Evolutionary conservation across 2,888 invertebrate genomes (phyloP).

Genomic region (Heteropelma amictum): DNA sequence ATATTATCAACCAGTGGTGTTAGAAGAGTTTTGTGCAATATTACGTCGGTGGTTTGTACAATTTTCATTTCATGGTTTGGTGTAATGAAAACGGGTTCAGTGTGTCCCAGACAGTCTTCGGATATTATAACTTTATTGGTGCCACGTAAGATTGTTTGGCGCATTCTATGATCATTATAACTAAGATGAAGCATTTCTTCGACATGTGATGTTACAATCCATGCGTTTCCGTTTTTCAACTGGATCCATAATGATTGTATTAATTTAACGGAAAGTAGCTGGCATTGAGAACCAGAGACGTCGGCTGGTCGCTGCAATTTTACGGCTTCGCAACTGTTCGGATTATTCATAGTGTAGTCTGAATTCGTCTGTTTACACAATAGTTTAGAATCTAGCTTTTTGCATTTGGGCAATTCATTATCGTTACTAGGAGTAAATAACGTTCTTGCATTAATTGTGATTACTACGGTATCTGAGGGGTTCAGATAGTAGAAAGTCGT

Average conservation of each 20-base stretch:
- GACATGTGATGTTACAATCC: constrained; percentile 7
- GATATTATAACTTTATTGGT: background rate
- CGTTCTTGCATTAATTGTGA: background rate
- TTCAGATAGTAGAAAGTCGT: background rate
- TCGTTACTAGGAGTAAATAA: background rate
- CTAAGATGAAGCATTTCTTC: background rate
- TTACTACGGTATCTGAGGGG: background rate
- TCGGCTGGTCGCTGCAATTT: background rate
- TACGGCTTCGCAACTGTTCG: constrained; percentile 5
- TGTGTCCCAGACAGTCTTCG: background rate
- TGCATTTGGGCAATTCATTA: background rate
- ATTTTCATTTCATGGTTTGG: background rate
- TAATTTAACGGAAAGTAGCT: background rate
- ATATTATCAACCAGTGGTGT: background rate
- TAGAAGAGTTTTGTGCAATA: background rate
- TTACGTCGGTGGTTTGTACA: background rate
- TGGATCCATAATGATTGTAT: background rate
- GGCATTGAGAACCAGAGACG: background rate
- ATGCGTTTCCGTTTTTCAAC: background rate
- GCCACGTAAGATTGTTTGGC: background rate
- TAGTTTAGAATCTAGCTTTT: background rate
- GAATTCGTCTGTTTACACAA: background rate
- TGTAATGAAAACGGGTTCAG: background rate
- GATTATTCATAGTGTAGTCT: constrained; percentile 1
- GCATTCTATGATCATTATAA: background rate